phyloP scores from a whole-genome alignment of 2,797 vertebrate genomes.

The Glossophaga mutica region DNA sequence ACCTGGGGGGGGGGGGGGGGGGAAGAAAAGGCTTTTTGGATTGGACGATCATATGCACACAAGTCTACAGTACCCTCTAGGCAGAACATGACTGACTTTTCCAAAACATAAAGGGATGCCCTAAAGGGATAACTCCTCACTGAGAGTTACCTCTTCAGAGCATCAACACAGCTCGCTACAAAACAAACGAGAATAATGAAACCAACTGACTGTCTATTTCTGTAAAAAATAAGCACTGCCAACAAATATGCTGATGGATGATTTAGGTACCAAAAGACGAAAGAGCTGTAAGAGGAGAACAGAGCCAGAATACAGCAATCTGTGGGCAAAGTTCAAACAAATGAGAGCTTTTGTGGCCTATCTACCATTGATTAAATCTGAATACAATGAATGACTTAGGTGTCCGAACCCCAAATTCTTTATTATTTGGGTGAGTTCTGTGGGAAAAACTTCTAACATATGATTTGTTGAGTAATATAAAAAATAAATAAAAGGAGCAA shows the following conservation, averaged over 20 bases:
- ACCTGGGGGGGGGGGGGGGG: constrained; percentile 1
- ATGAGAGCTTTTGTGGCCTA: not conserved
- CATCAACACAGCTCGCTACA: not conserved
- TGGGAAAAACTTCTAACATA: not conserved
- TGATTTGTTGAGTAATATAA: not conserved
- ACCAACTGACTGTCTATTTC: not conserved
- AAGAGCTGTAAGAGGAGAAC: not conserved
- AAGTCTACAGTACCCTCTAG: not conserved
- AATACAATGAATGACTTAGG: not conserved
- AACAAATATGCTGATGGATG: not conserved
- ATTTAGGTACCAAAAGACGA: not conserved
- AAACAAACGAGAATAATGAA: not conserved
- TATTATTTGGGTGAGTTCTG: not conserved
- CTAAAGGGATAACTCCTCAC: too few species aligned
- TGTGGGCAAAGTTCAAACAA: not conserved
- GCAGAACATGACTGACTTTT: not conserved
- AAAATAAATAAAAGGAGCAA: not conserved
- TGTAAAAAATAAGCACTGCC: not conserved
- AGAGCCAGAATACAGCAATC: not conserved
- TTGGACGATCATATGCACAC: not conserved
- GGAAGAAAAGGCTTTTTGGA: not conserved
- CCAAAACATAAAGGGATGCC: not conserved
- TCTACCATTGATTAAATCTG: not conserved
- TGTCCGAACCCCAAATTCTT: not conserved
- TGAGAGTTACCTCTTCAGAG: not conserved